These are phyloP conservation scores for Echinops telfairi DNA, from an alignment of 2,113 vertebrate genomes.

Conservation along the genomic window DNA sequence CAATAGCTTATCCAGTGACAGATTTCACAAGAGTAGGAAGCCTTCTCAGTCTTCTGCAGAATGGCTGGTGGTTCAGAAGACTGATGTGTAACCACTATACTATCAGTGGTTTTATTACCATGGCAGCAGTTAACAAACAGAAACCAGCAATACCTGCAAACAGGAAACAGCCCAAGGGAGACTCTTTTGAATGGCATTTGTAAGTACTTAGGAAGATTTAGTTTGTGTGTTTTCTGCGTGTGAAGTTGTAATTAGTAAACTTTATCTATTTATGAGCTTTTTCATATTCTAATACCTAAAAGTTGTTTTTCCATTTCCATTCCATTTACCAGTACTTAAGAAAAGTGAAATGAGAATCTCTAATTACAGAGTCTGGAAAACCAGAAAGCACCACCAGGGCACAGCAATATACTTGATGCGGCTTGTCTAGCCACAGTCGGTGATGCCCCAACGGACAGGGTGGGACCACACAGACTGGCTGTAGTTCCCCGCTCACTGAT, in stretches of 20 bases:
- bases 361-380: slow-evolving; percentile 39
- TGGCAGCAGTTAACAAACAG: slow-evolving; percentile 81
- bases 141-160: slow-evolving; percentile 78
- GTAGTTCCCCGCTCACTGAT: no score
- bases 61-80: no score
- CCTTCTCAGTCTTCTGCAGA: no score
- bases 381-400: neutral
- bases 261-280: slow-evolving; percentile 24
- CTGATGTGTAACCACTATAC: no score
- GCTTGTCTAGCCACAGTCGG: no score
- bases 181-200: slow-evolving; percentile 46
- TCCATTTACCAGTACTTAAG: slow-evolving; percentile 57
- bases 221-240: slow-evolving; percentile 54
- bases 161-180: slow-evolving; percentile 13
- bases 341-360: slow-evolving; percentile 24
- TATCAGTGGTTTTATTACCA: no score
- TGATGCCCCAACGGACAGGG: no score
- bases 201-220: slow-evolving; percentile 61
- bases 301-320: slow-evolving; percentile 27
- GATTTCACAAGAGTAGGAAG: no score
- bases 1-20: no score
- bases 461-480: no score
- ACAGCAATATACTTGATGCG: no score
- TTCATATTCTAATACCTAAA: slow-evolving; percentile 39
- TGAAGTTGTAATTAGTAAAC: slow-evolving; percentile 20